phyloP scores from a whole-genome alignment of 37 sponge, comb jelly and placozoan species.

The Ephydatia muelleri region DNA sequence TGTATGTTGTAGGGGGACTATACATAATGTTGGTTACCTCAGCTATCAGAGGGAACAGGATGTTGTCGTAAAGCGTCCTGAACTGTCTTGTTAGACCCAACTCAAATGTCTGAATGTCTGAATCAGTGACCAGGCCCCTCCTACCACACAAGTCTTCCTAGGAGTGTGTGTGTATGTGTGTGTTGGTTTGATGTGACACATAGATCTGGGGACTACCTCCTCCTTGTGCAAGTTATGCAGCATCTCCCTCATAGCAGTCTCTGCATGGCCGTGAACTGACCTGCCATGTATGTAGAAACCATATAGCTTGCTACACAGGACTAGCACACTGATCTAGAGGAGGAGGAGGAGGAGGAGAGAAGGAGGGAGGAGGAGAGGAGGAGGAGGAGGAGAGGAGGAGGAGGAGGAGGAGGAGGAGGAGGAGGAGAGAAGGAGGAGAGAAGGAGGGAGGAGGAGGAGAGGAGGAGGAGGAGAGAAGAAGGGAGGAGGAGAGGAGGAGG shows the following conservation, averaged over 20 bases:
- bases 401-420: not conserved
- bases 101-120: slow-evolving; percentile 85
- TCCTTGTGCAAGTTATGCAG: slow-evolving; percentile 74
- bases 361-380: not conserved
- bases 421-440: too few relatives aligned
- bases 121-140: slow-evolving; percentile 76
- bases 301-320: slow-evolving; percentile 66
- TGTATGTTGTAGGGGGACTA: too few relatives aligned
- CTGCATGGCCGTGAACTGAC: slow-evolving; percentile 93
- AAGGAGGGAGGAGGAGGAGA: too few relatives aligned
- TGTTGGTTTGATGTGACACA: not conserved
- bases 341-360: not conserved
- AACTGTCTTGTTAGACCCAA: slow-evolving; percentile 67
- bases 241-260: slow-evolving; percentile 91
- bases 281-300: slow-evolving; percentile 97
- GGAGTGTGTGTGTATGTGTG: not conserved
- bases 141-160: slow-evolving; percentile 79
- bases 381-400: not conserved
- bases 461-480: too few relatives aligned
- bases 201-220: slow-evolving; percentile 35
- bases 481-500: too few relatives aligned
- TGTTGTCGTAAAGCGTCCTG: slow-evolving; percentile 55
- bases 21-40: too few relatives aligned
- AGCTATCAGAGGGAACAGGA: slow-evolving; percentile 36
- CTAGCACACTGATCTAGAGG: slow-evolving; percentile 72